These are phyloP conservation scores for Clarias macrocephalus DNA, from an alignment of 2,113 vertebrate species.

Conservation along the genomic window DNA sequence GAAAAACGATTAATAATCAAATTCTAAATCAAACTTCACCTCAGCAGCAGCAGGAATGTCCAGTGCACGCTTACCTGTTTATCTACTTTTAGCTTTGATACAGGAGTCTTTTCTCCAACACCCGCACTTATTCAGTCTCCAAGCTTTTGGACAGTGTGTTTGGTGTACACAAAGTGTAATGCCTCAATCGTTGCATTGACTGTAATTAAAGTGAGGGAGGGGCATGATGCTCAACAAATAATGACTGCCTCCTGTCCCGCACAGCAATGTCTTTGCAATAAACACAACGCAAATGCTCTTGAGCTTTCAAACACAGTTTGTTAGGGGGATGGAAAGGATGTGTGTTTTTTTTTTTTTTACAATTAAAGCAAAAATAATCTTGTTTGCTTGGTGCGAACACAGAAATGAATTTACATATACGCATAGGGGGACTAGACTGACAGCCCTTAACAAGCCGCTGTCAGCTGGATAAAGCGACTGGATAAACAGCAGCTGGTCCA, in stretches of 20 bases:
- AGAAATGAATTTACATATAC: not conserved
- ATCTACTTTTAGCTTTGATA: not conserved
- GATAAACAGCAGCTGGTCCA: slow-evolving; percentile 46
- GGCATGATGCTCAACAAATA: not conserved
- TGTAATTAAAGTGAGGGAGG: slow-evolving; percentile 20
- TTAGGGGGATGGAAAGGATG: not conserved
- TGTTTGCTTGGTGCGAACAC: not conserved
- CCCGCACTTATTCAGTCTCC: not conserved
- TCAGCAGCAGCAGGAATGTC: not conserved
- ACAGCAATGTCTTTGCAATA: not conserved
- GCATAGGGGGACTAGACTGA: not conserved
- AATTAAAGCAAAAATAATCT: not conserved
- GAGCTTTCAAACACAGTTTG: not conserved
- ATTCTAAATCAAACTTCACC: not conserved
- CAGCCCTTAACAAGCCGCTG: not conserved
- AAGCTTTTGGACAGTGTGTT: not conserved
- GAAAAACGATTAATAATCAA: not conserved
- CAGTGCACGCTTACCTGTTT: not conserved
- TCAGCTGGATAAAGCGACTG: slow-evolving; percentile 1
- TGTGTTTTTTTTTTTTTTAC: not conserved
- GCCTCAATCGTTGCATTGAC: not conserved
- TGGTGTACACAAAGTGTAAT: not conserved
- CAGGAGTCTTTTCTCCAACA: not conserved
- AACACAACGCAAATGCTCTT: not conserved
- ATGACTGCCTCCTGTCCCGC: not conserved